Base-by-base conservation (phyloP, 2,888 invertebrate genomes). In the Hipparchia semele region DNA sequence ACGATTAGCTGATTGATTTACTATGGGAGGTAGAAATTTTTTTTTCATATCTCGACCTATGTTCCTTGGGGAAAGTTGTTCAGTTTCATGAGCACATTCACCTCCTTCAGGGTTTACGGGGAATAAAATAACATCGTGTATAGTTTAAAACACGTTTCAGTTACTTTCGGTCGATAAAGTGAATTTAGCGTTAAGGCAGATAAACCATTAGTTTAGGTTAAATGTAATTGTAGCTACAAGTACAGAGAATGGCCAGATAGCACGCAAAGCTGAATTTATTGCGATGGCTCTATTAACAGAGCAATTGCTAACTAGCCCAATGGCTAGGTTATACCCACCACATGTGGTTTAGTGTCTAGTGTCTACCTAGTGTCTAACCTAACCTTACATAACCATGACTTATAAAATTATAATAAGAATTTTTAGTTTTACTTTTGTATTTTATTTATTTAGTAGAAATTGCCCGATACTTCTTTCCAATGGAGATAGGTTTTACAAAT, bases 201-300 rank as follows among this genome's bases (percentile, higher is more conserved):
- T 59, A 51, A 23, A 68, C 71, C 70, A 73, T 73, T 73, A 54
- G 71, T 73, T 71, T 68, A 71, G 61, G 75, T 75, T 75, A 69
- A 75, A 73, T 53, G 65, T 75, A 75, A 75, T 75, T 71, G 75
- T 69, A 51, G 58, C 66, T 73, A 71, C 62, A 68, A 71, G 73
- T 62, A 51, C 71, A 66, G 62, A 59, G 69, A 73, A 75, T 73
- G 66, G 69, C 62, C 59, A 65, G 71, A 69, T 71, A 69, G 71
- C 73, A 75, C 73, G 73, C 75, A 73, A 71, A 73, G 69, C 75
- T 73, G 69, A 73, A 73, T 75, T 75, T 75, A 75, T 71, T 73
- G 71, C 75, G n/a, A 69, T 71, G 59, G 54, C 68, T 75, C 71
- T 68, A 59, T 75, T 75, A 66, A 71, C 73, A 71, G 46, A 68